Evolutionary conservation across 2,888 invertebrate species (phyloP).

Genomic region (Nemoura dubitans): DNA sequence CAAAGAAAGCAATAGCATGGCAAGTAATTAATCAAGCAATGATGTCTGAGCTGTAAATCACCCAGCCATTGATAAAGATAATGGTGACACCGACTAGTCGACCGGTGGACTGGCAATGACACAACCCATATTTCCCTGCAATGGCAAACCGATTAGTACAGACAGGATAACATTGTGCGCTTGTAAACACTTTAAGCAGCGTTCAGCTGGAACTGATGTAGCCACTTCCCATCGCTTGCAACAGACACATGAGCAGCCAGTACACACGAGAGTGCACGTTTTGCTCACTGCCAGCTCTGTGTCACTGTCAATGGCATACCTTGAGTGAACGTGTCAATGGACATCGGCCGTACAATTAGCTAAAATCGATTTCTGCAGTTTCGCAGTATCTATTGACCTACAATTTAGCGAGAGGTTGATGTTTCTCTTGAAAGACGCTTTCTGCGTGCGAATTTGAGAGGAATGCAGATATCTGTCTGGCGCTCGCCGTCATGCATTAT

Average conservation of each 20-base stretch:
- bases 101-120: background rate
- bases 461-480: background rate
- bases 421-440: slow-evolving; percentile 3
- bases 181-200: background rate
- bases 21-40: background rate
- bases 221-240: background rate
- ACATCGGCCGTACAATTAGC: background rate
- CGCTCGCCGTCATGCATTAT: background rate
- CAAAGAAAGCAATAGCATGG: background rate
- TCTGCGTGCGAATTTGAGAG: background rate
- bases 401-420: background rate
- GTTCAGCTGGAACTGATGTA: background rate
- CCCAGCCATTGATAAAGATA: background rate
- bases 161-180: no score
- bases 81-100: background rate
- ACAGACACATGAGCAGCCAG: background rate
- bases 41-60: background rate
- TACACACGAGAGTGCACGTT: background rate
- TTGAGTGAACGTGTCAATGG: background rate
- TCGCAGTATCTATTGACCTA: slow-evolving; percentile 19
- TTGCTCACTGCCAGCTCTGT: background rate
- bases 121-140: background rate
- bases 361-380: background rate
- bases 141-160: background rate
- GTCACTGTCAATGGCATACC: background rate